phyloP scores from a whole-genome alignment of 2,113 vertebrate species.

The Hemicordylus capensis region DNA sequence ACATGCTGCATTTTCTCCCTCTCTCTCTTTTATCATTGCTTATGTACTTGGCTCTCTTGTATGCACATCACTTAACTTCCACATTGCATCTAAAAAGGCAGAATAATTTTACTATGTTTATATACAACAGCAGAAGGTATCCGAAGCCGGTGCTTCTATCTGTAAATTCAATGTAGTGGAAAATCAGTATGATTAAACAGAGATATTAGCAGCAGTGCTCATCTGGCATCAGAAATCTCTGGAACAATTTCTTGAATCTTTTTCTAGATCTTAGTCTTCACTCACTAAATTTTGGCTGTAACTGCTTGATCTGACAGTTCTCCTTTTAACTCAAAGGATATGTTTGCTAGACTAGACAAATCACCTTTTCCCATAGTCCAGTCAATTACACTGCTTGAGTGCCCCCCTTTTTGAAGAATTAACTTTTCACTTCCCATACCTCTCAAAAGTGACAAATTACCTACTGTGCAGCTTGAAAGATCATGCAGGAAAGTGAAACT shows the following conservation, averaged over 20 bases:
- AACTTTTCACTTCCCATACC: conserved; percentile 58
- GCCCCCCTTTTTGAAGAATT: conserved; percentile 56
- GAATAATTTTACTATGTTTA: conserved; percentile 1
- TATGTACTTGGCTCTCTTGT: neutral
- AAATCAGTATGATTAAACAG: neutral
- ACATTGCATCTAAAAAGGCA: neutral
- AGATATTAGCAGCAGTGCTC: neutral
- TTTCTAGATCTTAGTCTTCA: neutral
- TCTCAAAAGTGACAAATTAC: conserved; percentile 64
- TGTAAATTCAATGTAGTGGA: neutral
- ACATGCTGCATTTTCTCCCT: neutral
- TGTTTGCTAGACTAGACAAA: conserved; percentile 48
- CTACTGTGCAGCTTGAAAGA: conserved; percentile 47
- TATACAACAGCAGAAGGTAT: neutral
- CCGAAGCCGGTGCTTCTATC: neutral
- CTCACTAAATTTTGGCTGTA: neutral
- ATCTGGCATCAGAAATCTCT: neutral
- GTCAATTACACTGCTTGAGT: conserved; percentile 53
- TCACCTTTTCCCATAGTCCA: conserved; percentile 39
- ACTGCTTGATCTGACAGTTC: conserved; percentile 31
- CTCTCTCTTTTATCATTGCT: neutral
- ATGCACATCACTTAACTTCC: neutral
- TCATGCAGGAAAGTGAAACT: conserved; percentile 53
- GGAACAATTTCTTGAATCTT: neutral
- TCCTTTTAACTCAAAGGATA: conserved; percentile 34